A percentile compares a stretch with the other conserved stretches of the same genome.
Conservation (phyloP, 2,888 invertebrate species). For the Harpalus rufipes region DNA sequence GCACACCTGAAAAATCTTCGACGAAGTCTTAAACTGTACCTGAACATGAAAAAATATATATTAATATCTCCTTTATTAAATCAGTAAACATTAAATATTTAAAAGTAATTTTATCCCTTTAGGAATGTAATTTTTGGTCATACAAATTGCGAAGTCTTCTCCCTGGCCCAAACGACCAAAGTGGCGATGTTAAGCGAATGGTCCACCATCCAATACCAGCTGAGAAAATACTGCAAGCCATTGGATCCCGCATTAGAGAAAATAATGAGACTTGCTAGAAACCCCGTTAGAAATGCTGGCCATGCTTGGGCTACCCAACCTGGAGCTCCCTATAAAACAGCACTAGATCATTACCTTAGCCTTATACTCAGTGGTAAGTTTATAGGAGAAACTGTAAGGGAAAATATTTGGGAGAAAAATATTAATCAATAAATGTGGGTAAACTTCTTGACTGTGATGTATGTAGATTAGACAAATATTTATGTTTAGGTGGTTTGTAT, state of each 20-base stretch:
- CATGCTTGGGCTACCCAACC: slow-evolving; percentile 67
- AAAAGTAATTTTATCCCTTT: neutral
- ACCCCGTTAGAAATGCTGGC: slow-evolving; percentile 62
- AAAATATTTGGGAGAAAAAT: neutral
- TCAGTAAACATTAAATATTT: neutral
- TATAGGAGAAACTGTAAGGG: neutral
- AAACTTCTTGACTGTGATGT: too few species aligned
- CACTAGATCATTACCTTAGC: slow-evolving; percentile 62
- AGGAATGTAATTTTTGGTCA: slow-evolving; percentile 27
- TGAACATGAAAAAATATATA: too few species aligned
- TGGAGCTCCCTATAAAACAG: slow-evolving; percentile 60
- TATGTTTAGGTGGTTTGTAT: slow-evolving; percentile 50
- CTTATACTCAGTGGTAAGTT: slow-evolving; percentile 56
- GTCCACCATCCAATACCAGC: slow-evolving; percentile 65
- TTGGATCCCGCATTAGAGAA: neutral
- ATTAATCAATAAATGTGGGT: too few species aligned
- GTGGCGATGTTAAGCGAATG: slow-evolving; percentile 68
- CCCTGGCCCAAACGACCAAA: slow-evolving; percentile 52
- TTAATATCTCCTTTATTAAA: too few species aligned
- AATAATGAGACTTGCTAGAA: slow-evolving; percentile 57
- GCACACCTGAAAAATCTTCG: too few species aligned
- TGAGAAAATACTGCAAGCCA: slow-evolving; percentile 46
- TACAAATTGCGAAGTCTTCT: slow-evolving; percentile 66
- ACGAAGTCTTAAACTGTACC: too few species aligned
- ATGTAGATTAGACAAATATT: too few species aligned